Evolutionary conservation across 1,140 invertebrate species (phyloP).

Genomic region (Magallana angulata): DNA sequence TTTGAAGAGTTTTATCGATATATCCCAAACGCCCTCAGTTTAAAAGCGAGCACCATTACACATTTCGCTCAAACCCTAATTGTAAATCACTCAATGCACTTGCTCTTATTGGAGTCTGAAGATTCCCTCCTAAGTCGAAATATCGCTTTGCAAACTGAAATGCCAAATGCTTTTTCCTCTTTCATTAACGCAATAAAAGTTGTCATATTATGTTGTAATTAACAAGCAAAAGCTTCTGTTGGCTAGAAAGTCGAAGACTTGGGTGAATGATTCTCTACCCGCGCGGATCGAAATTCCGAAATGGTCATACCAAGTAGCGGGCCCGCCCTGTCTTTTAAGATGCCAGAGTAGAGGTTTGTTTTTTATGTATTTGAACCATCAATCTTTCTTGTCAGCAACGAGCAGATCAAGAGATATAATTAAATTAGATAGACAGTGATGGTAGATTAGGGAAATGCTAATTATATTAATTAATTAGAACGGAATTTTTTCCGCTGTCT

Average conservation of each 20-base stretch:
- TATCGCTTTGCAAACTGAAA: neutral
- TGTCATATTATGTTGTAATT: constrained; percentile 27
- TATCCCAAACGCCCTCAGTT: constrained; percentile 8
- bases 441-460: constrained; percentile 13
- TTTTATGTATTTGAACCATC: neutral
- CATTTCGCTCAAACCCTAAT: neutral
- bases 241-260: neutral
- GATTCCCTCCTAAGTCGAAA: neutral
- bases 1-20: constrained; percentile 8
- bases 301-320: neutral
- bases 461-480: neutral
- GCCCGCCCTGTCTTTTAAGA: constrained; percentile 6
- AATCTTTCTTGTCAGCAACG: neutral
- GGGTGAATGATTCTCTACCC: neutral
- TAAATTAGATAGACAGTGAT: neutral
- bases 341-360: neutral
- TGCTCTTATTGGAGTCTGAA: neutral
- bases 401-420: constrained; percentile 10
- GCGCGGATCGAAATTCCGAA: neutral
- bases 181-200: neutral
- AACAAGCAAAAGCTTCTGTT: neutral
- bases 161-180: constrained; percentile 9
- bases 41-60: neutral
- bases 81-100: neutral
- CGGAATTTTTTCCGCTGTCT: neutral